These are phyloP conservation scores for Trilocha varians DNA, from an alignment of 2,888 invertebrate genomes.

Conservation along the genomic window DNA sequence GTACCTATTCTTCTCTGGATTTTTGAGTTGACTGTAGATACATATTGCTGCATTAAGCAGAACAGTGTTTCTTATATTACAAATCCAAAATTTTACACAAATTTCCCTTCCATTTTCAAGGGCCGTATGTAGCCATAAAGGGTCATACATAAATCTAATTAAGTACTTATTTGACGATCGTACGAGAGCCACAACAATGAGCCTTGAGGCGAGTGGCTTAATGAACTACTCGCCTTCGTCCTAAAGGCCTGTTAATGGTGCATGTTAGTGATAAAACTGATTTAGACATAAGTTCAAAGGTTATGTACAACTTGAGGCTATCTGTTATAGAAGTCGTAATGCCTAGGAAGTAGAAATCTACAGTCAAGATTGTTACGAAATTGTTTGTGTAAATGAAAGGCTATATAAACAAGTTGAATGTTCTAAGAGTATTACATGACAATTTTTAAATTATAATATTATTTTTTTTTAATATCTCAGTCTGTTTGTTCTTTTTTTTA, in stretches of 20 bases:
- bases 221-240: conserved; percentile 2
- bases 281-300: neutral
- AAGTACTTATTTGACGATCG: conserved; percentile 42
- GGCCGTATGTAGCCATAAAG: conserved; percentile 23
- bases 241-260: neutral
- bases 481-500: too few species aligned
- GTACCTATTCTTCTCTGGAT: too few species aligned
- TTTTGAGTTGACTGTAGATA: too few species aligned
- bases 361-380: too few species aligned
- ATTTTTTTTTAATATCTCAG: too few species aligned
- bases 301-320: neutral
- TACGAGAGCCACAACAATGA: conserved; percentile 42
- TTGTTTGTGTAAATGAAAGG: too few species aligned
- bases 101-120: neutral
- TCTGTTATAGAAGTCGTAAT: neutral
- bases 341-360: neutral
- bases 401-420: too few species aligned
- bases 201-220: conserved; percentile 26
- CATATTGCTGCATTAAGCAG: too few species aligned
- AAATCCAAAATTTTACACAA: neutral
- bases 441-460: too few species aligned
- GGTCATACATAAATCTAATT: conserved; percentile 41
- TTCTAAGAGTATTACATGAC: too few species aligned
- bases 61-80: too few species aligned
- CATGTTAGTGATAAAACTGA: neutral